Base-by-base conservation (phyloP, 2,888 invertebrate genomes). In the Sepiola atlantica region DNA sequence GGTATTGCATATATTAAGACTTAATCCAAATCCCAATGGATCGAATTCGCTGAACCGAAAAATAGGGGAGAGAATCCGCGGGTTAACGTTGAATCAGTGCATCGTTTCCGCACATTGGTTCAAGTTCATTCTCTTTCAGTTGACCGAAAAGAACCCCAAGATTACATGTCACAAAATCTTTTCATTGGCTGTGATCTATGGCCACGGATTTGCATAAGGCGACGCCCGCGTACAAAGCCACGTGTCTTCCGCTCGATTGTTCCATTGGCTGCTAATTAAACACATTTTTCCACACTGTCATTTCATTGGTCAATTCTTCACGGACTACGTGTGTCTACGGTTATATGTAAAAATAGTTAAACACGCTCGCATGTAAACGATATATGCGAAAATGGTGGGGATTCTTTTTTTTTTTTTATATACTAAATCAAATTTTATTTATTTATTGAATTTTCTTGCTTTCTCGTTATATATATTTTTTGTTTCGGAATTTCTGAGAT, bases 111-210 rank as follows among this genome's bases (percentile, higher is more conserved):
- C 92, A 55, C 92, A 92, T n/a, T 92, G 92, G 54, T 92, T 92
- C 55, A 92, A 92, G 92, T 92, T 55, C 92, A 55, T 54, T 54
- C 54, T 55, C 92, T n/a, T 45, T n/a, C 35, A 55, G 92, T 92
- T 55, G 55, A 8, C 14, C 54, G 45, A 92, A 92, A 92, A 92
- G 92, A 92, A 35, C 55, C 28, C 54, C 24, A 92, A 92, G 92
- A 92, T 92, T 92, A 92, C 45, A 92, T 92, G 92, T 92, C 92
- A 92, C 92, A 54, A 55, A 16, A 28, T 92, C 92, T 92, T 92
- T 92, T 92, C 54, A 92, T 55, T 55, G 55, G n/a, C 92, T 92
- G 55, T 92, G 92, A 92, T 92, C 92, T 92, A 92, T 92, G 92
- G 92, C 21, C 20, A 32, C n/a, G 28, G 92, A 92, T 92, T 92